Conservation (phyloP, 2,113 vertebrate species). For the Pluvianellus socialis region DNA sequence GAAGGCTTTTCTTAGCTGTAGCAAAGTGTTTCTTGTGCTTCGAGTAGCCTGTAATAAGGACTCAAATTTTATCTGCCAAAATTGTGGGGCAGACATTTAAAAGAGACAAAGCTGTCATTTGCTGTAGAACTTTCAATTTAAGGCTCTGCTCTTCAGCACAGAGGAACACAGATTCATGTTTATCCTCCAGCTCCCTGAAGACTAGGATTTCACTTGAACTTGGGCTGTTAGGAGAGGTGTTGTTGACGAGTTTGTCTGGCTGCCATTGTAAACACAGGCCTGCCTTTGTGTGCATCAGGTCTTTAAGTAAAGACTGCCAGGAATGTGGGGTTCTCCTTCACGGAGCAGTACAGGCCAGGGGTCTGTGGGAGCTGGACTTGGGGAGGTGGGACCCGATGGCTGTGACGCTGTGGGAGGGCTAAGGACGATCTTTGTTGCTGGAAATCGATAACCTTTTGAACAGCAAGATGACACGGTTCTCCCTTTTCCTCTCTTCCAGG, state of each 20-base stretch:
- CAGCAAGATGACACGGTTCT: background rate
- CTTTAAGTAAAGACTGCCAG: background rate
- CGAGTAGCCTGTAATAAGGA: slow-evolving; percentile 56
- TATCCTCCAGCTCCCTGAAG: background rate
- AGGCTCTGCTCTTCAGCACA: background rate
- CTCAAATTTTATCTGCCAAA: background rate
- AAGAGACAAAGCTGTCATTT: slow-evolving; percentile 6
- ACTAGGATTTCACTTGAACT: background rate
- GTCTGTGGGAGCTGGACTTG: background rate
- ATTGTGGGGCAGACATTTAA: background rate
- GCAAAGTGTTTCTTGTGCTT: slow-evolving; percentile 17
- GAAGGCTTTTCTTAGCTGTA: slow-evolving; percentile 52
- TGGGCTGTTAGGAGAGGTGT: background rate
- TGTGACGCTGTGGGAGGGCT: background rate
- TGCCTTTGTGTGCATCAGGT: background rate
- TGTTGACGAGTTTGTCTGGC: background rate
- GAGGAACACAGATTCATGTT: background rate
- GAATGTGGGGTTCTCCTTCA: background rate
- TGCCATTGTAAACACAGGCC: background rate
- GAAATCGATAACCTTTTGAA: background rate
- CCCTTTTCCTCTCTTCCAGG: background rate
- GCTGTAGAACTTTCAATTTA: background rate
- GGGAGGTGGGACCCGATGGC: background rate
- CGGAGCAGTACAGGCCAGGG: background rate
- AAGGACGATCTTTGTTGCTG: background rate